Conservation (phyloP, 2,888 invertebrate genomes). For the Coronaproctus castanopsis region DNA sequence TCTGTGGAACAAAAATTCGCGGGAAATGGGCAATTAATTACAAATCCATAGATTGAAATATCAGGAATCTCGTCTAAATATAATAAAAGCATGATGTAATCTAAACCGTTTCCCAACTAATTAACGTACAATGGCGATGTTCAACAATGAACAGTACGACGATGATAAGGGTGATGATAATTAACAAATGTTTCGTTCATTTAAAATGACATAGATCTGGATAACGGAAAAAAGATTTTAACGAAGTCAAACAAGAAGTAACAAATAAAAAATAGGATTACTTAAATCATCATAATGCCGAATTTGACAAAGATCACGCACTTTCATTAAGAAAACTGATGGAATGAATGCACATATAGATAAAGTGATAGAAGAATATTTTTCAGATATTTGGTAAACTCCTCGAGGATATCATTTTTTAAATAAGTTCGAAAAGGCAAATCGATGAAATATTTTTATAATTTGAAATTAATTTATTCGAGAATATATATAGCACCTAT, state of each 20-base stretch:
- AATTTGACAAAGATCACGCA: conserved; percentile 72
- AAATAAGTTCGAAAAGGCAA: conserved; percentile 67
- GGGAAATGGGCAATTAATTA: conserved; percentile 49
- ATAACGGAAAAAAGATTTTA: conserved; percentile 63
- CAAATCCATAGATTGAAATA: conserved; percentile 62
- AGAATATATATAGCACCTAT: no score
- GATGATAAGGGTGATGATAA: neutral
- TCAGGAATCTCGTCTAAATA: conserved; percentile 79
- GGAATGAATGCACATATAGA: conserved; percentile 51
- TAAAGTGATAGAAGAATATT: conserved; percentile 59
- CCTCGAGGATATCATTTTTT: conserved; percentile 65
- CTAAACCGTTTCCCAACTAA: no score
- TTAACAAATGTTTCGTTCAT: no score
- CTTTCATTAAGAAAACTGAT: conserved; percentile 58
- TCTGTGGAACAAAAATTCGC: conserved; percentile 61
- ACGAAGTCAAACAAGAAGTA: conserved; percentile 62
- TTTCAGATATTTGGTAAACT: conserved; percentile 76
- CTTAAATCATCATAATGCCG: conserved; percentile 66
- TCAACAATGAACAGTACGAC: neutral
- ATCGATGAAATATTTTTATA: no score
- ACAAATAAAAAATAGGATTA: conserved; percentile 78
- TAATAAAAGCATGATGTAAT: conserved; percentile 70
- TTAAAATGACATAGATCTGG: conserved; percentile 51
- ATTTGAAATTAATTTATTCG: no score
- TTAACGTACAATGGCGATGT: no score